These are phyloP conservation scores for Dreissena rostriformis DNA, from an alignment of 1,140 invertebrate genomes.

Conservation along the genomic window DNA sequence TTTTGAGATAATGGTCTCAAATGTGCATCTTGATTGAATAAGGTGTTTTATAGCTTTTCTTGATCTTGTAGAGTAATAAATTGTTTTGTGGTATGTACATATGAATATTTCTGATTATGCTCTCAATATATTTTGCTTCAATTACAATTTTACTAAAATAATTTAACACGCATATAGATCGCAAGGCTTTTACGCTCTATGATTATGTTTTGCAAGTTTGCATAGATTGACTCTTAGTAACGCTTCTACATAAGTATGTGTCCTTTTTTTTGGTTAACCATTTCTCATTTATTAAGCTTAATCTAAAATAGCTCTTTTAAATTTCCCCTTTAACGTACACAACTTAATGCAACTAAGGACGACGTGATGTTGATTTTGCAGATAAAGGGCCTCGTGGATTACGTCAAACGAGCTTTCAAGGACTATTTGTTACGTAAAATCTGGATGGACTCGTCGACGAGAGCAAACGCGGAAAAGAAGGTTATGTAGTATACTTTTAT, in stretches of 20 bases:
- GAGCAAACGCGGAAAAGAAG: conserved; percentile 90
- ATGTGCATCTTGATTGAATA: no score
- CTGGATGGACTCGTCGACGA: conserved; percentile 96
- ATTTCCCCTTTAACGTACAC: neutral
- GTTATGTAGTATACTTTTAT: conserved; percentile 23
- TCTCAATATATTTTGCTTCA: no score
- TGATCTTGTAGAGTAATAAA: no score
- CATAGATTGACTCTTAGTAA: no score
- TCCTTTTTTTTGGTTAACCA: neutral
- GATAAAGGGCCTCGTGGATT: conserved; percentile 94
- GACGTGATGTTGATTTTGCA: conserved; percentile 76
- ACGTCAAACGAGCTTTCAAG: conserved; percentile 93
- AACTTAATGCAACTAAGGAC: neutral
- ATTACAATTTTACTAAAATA: no score
- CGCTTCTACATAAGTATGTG: neutral
- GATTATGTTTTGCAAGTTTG: no score
- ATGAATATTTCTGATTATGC: no score
- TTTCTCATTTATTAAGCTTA: neutral
- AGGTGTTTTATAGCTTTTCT: no score
- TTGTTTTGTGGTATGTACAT: no score
- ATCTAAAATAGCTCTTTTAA: neutral
- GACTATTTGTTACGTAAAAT: conserved; percentile 90
- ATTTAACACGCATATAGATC: no score
- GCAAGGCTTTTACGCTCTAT: no score
- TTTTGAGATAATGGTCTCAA: no score